phyloP scores from a whole-genome alignment of 2,113 vertebrate species.

The Periophthalmodon schlosseri region DNA sequence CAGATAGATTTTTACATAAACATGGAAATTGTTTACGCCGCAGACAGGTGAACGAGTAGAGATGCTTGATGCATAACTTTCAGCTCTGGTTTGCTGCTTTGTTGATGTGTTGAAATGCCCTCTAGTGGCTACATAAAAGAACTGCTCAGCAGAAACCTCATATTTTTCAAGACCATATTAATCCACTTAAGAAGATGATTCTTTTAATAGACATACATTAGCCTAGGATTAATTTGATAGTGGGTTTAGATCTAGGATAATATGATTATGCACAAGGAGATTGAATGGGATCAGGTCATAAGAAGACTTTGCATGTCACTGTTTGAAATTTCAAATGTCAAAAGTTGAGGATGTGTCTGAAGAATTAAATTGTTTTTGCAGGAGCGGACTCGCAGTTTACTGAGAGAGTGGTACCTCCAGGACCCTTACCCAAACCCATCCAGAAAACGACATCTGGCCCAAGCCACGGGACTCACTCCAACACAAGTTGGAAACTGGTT shows the following conservation, averaged over 20 bases:
- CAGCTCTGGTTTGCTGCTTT: neutral
- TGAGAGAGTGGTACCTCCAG: slow-evolving; percentile 83
- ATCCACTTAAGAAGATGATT: slow-evolving; percentile 67
- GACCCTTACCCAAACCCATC: slow-evolving; percentile 84
- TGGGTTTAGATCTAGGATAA: slow-evolving; percentile 54
- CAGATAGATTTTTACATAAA: neutral
- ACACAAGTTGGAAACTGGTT: slow-evolving; percentile 86
- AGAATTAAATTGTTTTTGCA: slow-evolving; percentile 31
- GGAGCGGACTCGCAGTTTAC: slow-evolving; percentile 81
- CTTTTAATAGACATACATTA: slow-evolving; percentile 38
- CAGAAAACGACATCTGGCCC: slow-evolving; percentile 79
- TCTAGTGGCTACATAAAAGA: slow-evolving; percentile 23
- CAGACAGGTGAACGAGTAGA: neutral
- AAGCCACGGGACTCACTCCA: slow-evolving; percentile 82
- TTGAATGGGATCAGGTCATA: slow-evolving; percentile 32
- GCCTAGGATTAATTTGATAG: slow-evolving; percentile 30
- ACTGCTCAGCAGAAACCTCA: neutral
- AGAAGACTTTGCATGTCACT: neutral
- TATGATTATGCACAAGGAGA: slow-evolving; percentile 55
- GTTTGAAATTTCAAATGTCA: neutral
- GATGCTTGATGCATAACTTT: neutral
- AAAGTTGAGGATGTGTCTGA: neutral
- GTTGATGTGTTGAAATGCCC: slow-evolving; percentile 19
- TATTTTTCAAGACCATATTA: slow-evolving; percentile 15
- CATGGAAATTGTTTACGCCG: neutral